These are phyloP conservation scores for Heliocidaris tuberculata DNA, from an alignment of 35 echinoderm and acorn worm species.

Conservation along the genomic window DNA sequence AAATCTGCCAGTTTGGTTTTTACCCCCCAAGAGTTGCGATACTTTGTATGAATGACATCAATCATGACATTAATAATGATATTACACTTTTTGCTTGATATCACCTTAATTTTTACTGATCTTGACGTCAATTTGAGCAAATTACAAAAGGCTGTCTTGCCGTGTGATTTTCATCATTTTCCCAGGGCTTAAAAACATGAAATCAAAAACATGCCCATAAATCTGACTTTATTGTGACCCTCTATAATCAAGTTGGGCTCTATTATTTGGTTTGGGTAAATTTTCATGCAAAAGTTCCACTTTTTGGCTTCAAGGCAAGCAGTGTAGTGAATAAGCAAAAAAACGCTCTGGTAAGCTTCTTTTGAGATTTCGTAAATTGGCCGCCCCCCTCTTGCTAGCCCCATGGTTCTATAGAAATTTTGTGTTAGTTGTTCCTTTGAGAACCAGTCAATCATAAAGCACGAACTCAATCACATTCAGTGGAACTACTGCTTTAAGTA, in stretches of 20 bases:
- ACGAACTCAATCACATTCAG: background rate
- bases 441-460: constrained; percentile 32
- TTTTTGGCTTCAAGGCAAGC: constrained; percentile 49
- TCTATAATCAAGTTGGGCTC: background rate
- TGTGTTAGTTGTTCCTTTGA: constrained; percentile 40
- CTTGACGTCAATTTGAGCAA: background rate
- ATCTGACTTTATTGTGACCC: constrained; percentile 15
- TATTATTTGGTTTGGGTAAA: constrained; percentile 10
- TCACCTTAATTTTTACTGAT: background rate
- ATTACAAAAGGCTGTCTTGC: background rate
- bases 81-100: background rate
- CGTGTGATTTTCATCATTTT: background rate
- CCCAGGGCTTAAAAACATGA: background rate
- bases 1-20: background rate
- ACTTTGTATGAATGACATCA: background rate
- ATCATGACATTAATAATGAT: background rate
- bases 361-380: constrained; percentile 32
- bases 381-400: constrained; percentile 25
- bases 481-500: constrained; percentile 1
- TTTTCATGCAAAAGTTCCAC: constrained; percentile 37
- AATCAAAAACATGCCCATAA: constrained; percentile 23
- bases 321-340: constrained; percentile 38
- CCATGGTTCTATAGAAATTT: background rate
- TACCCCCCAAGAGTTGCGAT: background rate
- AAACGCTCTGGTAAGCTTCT: constrained; percentile 29